Evolutionary conservation across 37 sponge, comb jelly and placozoan species (phyloP).

Genomic region (Axinella damicornis): DNA sequence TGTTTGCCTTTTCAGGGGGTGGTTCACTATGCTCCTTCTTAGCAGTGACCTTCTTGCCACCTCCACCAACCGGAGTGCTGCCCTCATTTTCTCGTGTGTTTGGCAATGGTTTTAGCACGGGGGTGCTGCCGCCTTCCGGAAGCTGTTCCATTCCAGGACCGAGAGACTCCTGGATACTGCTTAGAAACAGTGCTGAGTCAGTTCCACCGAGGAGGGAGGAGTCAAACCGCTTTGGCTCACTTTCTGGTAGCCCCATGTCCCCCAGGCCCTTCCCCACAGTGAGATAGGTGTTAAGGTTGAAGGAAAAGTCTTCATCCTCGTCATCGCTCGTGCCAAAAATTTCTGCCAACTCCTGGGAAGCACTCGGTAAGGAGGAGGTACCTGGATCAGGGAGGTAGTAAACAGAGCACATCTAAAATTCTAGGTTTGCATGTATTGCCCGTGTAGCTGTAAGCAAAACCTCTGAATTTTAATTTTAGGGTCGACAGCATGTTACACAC

Average conservation of each 20-base stretch:
- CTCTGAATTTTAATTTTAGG: no score
- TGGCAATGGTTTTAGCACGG: no score
- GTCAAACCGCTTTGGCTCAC: constrained; percentile 11
- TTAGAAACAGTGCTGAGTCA: constrained; percentile 5
- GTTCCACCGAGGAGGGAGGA: background rate
- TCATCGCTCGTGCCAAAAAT: constrained; percentile 80
- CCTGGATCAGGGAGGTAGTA: background rate
- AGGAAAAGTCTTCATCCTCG: constrained; percentile 49
- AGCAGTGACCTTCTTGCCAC: no score
- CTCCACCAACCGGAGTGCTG: no score
- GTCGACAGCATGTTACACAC: no score
- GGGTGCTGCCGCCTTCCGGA: no score
- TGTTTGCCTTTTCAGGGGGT: no score
- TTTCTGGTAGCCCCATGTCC: no score
- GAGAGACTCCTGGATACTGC: background rate
- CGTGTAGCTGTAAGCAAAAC: no score
- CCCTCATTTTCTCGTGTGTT: no score
- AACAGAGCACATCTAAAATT: background rate
- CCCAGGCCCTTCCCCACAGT: constrained; percentile 13
- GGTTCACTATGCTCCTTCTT: no score
- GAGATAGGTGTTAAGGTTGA: constrained; percentile 20
- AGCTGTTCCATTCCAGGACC: background rate
- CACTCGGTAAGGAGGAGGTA: constrained; percentile 24
- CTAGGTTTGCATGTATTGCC: no score
- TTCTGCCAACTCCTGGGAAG: constrained; percentile 70